Evolutionary conservation across 35 echinoderm and acorn worm genomes (phyloP), one percentile per base, ranked within the genome.

Genomic region (Strongylocentrotus purpuratus): DNA sequence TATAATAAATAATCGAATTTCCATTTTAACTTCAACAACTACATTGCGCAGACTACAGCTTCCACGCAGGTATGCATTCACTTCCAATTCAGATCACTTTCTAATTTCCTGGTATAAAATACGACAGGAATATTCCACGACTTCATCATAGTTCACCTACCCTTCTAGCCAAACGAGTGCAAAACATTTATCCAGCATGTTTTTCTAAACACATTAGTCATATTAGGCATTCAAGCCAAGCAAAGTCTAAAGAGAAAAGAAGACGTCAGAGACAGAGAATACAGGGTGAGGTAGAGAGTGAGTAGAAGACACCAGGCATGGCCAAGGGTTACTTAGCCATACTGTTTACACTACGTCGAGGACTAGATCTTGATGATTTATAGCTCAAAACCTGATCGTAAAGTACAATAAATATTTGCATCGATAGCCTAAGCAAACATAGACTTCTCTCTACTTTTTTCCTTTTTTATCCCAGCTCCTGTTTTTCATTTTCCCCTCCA

Each of bases 331-430:
- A 93, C 91, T 93, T 93, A 18, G 91, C 48, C 33, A 45, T 17
- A 22, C 91, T 93, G 91, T 93, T 93, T 93, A 93, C 46, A 93
- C 48, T 93, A 58, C 91, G 45, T 31, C n/a, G 48, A 58, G 47
- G 46, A 9, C 91, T 32, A 58, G 46, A 93, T 31, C 91, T 58
- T 32, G 91, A 93, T 93, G 91, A 93, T 93, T 93, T 93, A 93
- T 93, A 58, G 31, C 91, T 47, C 45, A 93, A 93, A 93, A 93
- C 91, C 91, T 93, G 91, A 93, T 93, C 91, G 91, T 93, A 93
- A 93, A 93, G 91, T 93, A 93, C 91, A 93, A 93, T 93, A 93
- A 93, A 93, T 93, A 93, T 93, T 93, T 93, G 91, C 91, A 93
- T 93, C 91, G 91, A 93, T 93, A 93, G 48, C 91, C 91, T 93